phyloP scores from a whole-genome alignment of 2,797 vertebrate genomes.

The Tenualosa thibaudeaui region DNA sequence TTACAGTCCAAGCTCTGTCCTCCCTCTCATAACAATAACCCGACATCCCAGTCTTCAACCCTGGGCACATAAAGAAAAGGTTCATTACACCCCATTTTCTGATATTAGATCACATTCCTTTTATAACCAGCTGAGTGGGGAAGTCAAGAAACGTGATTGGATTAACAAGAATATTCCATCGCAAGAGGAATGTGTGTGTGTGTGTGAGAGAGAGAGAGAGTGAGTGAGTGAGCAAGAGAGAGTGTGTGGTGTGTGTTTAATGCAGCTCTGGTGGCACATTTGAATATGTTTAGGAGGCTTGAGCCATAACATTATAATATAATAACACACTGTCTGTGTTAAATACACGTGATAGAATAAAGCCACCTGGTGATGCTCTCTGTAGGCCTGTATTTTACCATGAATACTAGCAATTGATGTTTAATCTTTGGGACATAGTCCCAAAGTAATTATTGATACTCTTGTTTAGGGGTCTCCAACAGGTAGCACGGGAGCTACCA shows the following conservation, averaged over 20 bases:
- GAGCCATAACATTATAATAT: not conserved
- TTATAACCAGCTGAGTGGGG: slow-evolving; percentile 60
- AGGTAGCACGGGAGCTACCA: too few relatives aligned
- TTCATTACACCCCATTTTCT: slow-evolving; percentile 72
- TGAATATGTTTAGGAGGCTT: not conserved
- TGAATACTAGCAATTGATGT: too few relatives aligned
- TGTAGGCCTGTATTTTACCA: not conserved
- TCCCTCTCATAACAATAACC: slow-evolving; percentile 69
- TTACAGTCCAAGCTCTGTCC: slow-evolving; percentile 47
- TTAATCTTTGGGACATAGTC: too few relatives aligned
- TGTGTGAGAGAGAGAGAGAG: not conserved
- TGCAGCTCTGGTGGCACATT: not conserved
- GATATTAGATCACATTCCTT: slow-evolving; percentile 72
- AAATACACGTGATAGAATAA: not conserved
- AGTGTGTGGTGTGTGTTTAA: not conserved
- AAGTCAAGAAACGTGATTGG: slow-evolving; percentile 54
- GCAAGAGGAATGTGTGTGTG: not conserved
- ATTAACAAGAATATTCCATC: slow-evolving; percentile 61
- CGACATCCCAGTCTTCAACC: slow-evolving; percentile 60
- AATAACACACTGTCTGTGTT: not conserved
- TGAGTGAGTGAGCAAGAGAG: not conserved
- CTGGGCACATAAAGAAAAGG: slow-evolving; percentile 59
- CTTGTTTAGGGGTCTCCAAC: too few relatives aligned
- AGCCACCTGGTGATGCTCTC: not conserved
- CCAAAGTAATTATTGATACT: too few relatives aligned